phyloP scores from a whole-genome alignment of 1,140 invertebrate genomes.

The Cotesia typhae region DNA sequence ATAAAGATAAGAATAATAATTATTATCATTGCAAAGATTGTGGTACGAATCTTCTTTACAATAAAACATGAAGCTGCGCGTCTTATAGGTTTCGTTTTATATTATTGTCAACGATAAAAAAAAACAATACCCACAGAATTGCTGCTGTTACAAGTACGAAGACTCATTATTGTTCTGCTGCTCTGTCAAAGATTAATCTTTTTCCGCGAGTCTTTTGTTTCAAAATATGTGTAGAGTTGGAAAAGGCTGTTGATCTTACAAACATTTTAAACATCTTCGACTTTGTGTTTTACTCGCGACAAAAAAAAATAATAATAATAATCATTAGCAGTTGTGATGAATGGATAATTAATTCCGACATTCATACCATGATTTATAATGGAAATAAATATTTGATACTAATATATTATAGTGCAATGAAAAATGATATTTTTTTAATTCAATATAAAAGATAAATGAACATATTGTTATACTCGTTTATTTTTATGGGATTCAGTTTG shows the following conservation, averaged over 20 bases:
- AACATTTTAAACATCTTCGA: background rate
- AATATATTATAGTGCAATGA: no score
- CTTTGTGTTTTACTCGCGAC: background rate
- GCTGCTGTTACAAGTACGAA: background rate
- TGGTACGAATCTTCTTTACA: background rate
- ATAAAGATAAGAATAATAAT: background rate
- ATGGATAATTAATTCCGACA: no score
- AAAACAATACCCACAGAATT: background rate
- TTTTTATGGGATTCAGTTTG: background rate
- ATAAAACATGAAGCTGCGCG: background rate
- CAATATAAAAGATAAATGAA: background rate
- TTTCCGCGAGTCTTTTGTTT: background rate
- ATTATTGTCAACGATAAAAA: background rate
- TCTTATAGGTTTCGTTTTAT: background rate
- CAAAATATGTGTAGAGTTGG: no score
- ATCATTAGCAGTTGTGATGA: no score
- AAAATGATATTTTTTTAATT: no score
- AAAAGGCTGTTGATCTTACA: no score
- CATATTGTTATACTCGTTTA: constrained; percentile 4
- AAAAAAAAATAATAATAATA: no score
- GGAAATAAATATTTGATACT: no score
- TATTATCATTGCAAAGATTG: background rate
- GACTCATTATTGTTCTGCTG: constrained; percentile 5
- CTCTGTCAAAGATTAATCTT: constrained; percentile 22
- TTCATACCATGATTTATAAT: no score